Conservation (phyloP, 2,797 vertebrate genomes). For the Squalus acanthias region DNA sequence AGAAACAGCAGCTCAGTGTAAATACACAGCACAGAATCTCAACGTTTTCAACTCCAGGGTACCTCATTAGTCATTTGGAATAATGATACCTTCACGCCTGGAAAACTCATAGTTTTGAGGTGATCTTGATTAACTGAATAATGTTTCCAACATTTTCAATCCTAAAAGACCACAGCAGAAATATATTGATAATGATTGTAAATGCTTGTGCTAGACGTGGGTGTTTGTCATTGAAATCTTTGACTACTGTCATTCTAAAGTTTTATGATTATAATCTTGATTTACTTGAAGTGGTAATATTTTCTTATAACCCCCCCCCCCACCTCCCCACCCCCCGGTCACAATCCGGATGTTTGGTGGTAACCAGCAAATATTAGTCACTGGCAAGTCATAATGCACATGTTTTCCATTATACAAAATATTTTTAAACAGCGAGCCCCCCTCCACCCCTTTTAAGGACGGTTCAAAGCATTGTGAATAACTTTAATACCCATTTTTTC, state of each 20-base stretch:
- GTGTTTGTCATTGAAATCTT: not conserved
- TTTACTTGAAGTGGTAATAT: not conserved
- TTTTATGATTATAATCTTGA: not conserved
- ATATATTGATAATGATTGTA: constrained; percentile 38
- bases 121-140: constrained; percentile 36
- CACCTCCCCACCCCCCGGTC: not conserved
- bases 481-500: constrained; percentile 49
- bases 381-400: constrained; percentile 49
- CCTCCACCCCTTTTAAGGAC: constrained; percentile 47
- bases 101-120: constrained; percentile 21
- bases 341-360: constrained; percentile 38
- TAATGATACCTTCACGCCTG: constrained; percentile 41
- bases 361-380: constrained; percentile 46
- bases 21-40: constrained; percentile 9
- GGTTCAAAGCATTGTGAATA: constrained; percentile 51
- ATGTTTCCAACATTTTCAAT: constrained; percentile 41
- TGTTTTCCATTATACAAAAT: constrained; percentile 49
- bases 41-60: constrained; percentile 27
- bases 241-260: not conserved
- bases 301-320: constrained; percentile 33
- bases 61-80: constrained; percentile 41
- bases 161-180: not conserved
- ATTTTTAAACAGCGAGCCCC: constrained; percentile 48
- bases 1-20: constrained; percentile 28
- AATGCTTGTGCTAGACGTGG: not conserved